Evolutionary conservation across 2,888 invertebrate species (phyloP), one percentile per base, ranked within the genome.

Genomic region (Caenorhabditis doughertyi): DNA sequence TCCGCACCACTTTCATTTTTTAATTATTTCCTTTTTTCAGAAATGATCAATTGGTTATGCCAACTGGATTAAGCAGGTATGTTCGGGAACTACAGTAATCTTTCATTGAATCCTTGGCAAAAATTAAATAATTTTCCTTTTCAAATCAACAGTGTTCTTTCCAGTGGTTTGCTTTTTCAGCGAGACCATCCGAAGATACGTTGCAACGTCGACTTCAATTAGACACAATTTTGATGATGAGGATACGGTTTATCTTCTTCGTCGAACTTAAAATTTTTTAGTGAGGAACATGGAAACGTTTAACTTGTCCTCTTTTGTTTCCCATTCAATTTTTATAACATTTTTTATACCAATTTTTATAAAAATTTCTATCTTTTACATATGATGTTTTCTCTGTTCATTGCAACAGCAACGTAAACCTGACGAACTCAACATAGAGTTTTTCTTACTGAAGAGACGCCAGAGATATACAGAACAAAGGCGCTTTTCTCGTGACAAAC

Each of bases 21-120:
- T 21, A n/a, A 16, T 39, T 49, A 5, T 11, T 18, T n/a, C n/a
- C 25, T 42, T 62, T 55, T 71, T 79, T 56, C 72, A 72, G 72
- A 67, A 56, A 79, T 25, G 71, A 72, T 72, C 79, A 79, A 67
- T 51, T 72, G 21, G 72, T 79, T 0, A 21, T 72, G 65, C 79
- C 79, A 32, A 65, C 72, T 18, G 79, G 79, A 67, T 21, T 72
- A 44, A 51, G 65, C 27, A 79, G 72, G 79, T 79, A 32, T 39
- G 35, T 53, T 32, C 3, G 65, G 16, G 3, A 42, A 47, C n/a
- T 47, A 18, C 55, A 9, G 21, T 21, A 60, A 13, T 18, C 11
- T 7, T 44, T 62, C 18, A 42, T 29, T 47, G 32, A 9, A 64
- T 27, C 2, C 16, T n/a, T 56, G 18, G 23, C 8, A 23, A n/a